A percentile compares a stretch with the other conserved stretches of the same genome.
phyloP scores from a whole-genome alignment of 2,888 invertebrate species.

The Miltochrista miniata region DNA sequence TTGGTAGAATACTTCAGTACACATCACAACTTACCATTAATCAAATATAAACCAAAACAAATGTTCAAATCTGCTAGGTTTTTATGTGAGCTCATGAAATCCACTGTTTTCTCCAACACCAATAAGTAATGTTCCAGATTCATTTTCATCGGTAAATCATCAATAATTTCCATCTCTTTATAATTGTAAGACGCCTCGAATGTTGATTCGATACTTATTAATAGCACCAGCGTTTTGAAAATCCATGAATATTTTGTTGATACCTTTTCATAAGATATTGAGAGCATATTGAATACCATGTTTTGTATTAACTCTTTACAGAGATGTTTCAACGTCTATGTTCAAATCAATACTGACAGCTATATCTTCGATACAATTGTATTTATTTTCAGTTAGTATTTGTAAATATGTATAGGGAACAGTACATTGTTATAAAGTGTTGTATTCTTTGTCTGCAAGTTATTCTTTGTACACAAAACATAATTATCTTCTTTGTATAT shows the following conservation, averaged over 20 bases:
- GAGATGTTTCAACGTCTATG: neutral
- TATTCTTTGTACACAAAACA: too few relatives aligned
- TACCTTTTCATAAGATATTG: too few relatives aligned
- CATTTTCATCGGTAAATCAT: constrained; percentile 13
- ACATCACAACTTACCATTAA: constrained; percentile 48
- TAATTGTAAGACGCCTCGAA: constrained; percentile 1
- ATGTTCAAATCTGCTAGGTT: constrained; percentile 50
- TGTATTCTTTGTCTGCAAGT: neutral
- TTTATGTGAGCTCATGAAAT: constrained; percentile 42
- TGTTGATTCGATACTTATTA: neutral
- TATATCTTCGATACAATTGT: neutral
- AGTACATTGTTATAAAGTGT: constrained; percentile 26
- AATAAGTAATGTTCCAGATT: constrained; percentile 47
- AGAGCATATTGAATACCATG: too few relatives aligned
- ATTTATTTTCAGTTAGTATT: neutral
- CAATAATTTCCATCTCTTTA: constrained; percentile 7
- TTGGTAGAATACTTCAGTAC: too few relatives aligned
- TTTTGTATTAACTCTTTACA: neutral
- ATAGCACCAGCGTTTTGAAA: neutral
- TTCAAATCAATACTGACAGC: neutral
- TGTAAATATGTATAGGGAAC: constrained; percentile 17
- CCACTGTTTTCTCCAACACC: constrained; percentile 40
- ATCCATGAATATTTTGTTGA: neutral
- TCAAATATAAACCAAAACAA: constrained; percentile 57
- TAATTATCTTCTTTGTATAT: too few relatives aligned